Base-by-base conservation (phyloP, 2,113 vertebrate genomes). In the Engraulis encrasicolus region DNA sequence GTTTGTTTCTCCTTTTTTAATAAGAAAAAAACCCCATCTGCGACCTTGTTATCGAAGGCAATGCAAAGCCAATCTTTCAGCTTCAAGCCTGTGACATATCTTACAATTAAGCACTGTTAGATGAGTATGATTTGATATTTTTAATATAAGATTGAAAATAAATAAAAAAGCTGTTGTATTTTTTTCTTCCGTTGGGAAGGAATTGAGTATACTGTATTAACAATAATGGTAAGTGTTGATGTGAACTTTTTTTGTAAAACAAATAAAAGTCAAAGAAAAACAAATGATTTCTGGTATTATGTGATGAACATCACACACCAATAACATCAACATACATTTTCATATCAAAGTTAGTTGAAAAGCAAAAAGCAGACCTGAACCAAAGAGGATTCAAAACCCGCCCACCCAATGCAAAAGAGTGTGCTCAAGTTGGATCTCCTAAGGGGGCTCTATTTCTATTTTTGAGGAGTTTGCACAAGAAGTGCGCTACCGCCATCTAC, bases 81-180 rank as follows among this genome's bases (percentile, higher is more conserved):
- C 91, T 93, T 92, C 89, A 87, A 92, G 91, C 91, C 93, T 90
- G 92, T 85, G 81, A 93, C 91, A 90, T 93, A 92, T 93, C 89
- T 88, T 91, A 74, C 81, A 91, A 88, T 90, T 91, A 93, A 93
- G 90, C 93, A 95, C 93, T 93, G 93, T 93, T 94, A 90, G 90
- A 95, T 92, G 88, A 92, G 89, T 92, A 93, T 87, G 91, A 93
- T 93, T 94, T 95, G 92, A 93, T 95, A 94, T 95, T 95, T 94
- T 96, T 95, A 94, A 94, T 94, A 94, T 94, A 94, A 93, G 89
- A 93, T 91, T 89, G 88, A 92, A 94, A 93, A 85, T 74, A 89
- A 93, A 91, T 87, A 79, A 52, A 91, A n/a, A 95, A 93, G 91
- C 82, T 88, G 91, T 91, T 92, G 91, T 94, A 93, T 93, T 93